Evolutionary conservation across 2,113 vertebrate species (phyloP).

Genomic region (Seriola rivoliana): DNA sequence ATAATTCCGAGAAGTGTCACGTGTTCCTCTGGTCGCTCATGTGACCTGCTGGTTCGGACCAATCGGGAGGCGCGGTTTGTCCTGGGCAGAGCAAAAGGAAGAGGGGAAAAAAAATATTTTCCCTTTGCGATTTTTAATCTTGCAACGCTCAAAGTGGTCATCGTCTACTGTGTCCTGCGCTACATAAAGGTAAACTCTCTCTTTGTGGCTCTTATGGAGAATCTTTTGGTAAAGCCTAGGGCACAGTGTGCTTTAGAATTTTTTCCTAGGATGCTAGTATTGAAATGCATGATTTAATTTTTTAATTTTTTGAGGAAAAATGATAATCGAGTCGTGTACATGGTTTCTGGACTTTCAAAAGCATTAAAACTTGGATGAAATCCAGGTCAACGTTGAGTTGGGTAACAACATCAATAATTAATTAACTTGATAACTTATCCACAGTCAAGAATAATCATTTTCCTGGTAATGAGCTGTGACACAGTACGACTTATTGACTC

Average conservation of each 20-base stretch:
- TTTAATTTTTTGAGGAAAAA: background rate
- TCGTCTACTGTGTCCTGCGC: slow-evolving; percentile 85
- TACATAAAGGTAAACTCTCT: slow-evolving; percentile 75
- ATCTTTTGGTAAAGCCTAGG: background rate
- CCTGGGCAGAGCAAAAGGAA: slow-evolving; percentile 80
- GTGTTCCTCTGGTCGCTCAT: slow-evolving; percentile 83
- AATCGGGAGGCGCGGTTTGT: slow-evolving; percentile 85
- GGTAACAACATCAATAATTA: slow-evolving; percentile 56
- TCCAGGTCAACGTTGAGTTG: background rate
- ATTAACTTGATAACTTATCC: slow-evolving; percentile 57
- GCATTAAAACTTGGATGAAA: slow-evolving; percentile 48
- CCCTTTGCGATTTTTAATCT: slow-evolving; percentile 88
- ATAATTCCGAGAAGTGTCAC: slow-evolving; percentile 82
- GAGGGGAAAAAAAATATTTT: slow-evolving; percentile 82
- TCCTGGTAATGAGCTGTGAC: slow-evolving; percentile 21
- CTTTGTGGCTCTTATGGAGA: slow-evolving; percentile 24
- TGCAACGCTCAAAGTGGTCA: slow-evolving; percentile 86
- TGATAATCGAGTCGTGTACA: background rate
- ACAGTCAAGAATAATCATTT: slow-evolving; percentile 11
- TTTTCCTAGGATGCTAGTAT: background rate
- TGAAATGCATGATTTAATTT: background rate
- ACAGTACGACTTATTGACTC: slow-evolving; percentile 38
- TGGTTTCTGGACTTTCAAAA: slow-evolving; percentile 19
- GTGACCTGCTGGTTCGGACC: slow-evolving; percentile 81
- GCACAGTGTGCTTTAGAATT: background rate